Base-by-base conservation (phyloP, 2,797 vertebrate species). In the Poeciliopsis turneri region DNA sequence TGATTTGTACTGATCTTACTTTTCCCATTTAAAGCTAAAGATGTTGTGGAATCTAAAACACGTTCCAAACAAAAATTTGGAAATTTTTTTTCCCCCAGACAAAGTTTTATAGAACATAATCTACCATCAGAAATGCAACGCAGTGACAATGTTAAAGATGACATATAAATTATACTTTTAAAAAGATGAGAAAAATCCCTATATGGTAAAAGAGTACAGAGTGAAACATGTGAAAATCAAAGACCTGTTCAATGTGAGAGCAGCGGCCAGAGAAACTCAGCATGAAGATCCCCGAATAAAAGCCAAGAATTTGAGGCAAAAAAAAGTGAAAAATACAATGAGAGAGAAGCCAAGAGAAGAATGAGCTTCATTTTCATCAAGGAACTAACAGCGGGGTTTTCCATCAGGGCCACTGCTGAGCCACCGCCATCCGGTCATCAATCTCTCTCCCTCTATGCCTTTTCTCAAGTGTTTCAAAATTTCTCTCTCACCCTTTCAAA, bases 381-480 rank as follows among this genome's bases (percentile, higher is more conserved):
- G 68, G 68, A 70, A 70, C 41, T 70, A 45, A 45, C 68, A 70
- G 68, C 68, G 72, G 80, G 76, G 74, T 18, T 75, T 78, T 86
- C 85, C 88, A 84, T 88, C 82, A 86, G 79, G 46, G 59, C 33
- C 59, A 57, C 80, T 46, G 41, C 68, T 70, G 68, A 45, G 11
- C 78, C 77, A 79, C 84, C 61, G 47, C 66, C 86, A 88, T 84
- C 85, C 79, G 36, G 64, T 25, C 64, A 53, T 86, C 88, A 82
- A 72, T 64, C 71, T 43, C 59, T 66, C 39, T 68, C 64, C 12
- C 39, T 70, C 68, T 28, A 7, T 16, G 12, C 41, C 30, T 45
- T 61, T n/a, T 30, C 79, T 57, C 72, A 72, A 33, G 68, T 68
- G 51, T 79, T 8, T 36, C 39, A 28, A 5, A 75, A 72, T n/a